Evolutionary conservation across 2,113 vertebrate species (phyloP).

Genomic region (Megaptera novaeangliae): DNA sequence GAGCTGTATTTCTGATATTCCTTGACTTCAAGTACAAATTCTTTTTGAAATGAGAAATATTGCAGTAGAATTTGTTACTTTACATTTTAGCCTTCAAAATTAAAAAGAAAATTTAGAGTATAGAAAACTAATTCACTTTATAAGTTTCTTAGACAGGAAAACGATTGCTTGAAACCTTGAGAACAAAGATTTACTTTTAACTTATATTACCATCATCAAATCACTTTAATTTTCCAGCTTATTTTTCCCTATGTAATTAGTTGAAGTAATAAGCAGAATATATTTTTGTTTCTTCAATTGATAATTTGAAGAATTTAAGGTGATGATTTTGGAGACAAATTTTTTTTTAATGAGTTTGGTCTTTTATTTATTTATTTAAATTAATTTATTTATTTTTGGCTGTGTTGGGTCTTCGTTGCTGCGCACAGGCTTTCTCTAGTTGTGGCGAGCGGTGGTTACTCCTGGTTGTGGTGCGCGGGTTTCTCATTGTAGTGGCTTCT

Average conservation of each 20-base stretch:
- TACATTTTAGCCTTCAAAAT: neutral
- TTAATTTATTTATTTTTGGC: no score
- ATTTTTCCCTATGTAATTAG: neutral
- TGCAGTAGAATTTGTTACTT: neutral
- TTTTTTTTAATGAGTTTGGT: neutral
- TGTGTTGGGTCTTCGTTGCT: no score
- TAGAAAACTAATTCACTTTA: neutral
- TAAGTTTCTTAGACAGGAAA: neutral
- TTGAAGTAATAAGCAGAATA: neutral
- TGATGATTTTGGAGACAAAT: constrained; percentile 14
- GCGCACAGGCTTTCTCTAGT: no score
- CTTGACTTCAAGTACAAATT: constrained; percentile 17
- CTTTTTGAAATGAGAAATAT: constrained; percentile 5
- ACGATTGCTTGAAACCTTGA: constrained; percentile 19
- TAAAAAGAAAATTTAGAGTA: neutral
- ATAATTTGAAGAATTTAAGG: constrained; percentile 25
- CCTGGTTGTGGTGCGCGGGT: no score
- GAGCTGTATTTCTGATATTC: neutral
- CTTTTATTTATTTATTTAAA: no score
- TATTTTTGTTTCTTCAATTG: neutral
- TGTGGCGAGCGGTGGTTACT: no score
- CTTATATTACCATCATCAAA: neutral
- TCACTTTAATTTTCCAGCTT: neutral
- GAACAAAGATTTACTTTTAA: constrained; percentile 10
- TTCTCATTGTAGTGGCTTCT: no score